These are phyloP conservation scores for Bombus huntii DNA, from an alignment of 1,140 invertebrate genomes.

Conservation along the genomic window DNA sequence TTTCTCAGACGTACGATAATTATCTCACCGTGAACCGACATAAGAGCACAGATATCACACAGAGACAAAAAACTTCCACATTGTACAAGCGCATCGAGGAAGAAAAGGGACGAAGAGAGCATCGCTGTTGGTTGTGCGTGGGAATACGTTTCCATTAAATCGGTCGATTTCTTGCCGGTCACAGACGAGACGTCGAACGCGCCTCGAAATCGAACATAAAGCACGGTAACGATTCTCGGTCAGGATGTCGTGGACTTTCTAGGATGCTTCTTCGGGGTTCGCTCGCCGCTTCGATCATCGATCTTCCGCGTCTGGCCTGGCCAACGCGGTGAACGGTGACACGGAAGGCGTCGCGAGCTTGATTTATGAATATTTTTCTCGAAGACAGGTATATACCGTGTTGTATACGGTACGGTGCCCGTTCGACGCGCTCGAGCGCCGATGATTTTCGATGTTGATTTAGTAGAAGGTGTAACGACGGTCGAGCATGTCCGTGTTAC, in stretches of 20 bases:
- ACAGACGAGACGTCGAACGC: slow-evolving; percentile 39
- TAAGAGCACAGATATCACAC: background rate
- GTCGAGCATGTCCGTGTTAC: background rate
- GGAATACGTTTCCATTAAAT: slow-evolving; percentile 73
- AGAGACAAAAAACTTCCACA: background rate
- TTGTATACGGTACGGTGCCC: background rate
- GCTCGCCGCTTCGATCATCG: slow-evolving; percentile 35
- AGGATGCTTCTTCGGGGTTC: slow-evolving; percentile 43
- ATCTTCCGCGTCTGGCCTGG: slow-evolving; percentile 18
- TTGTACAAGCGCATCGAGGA: background rate
- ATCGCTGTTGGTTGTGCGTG: slow-evolving; percentile 54
- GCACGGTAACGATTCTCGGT: slow-evolving; percentile 69
- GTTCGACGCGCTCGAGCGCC: background rate
- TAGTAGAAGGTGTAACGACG: background rate
- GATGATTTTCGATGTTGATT: background rate
- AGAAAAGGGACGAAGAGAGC: slow-evolving; percentile 10
- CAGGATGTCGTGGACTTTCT: slow-evolving; percentile 70
- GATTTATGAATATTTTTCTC: slow-evolving; percentile 56
- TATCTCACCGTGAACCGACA: background rate
- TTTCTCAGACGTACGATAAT: slow-evolving; percentile 45
- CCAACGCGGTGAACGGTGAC: slow-evolving; percentile 12
- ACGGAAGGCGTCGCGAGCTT: slow-evolving; percentile 43
- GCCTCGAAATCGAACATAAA: slow-evolving; percentile 57
- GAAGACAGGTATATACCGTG: background rate
- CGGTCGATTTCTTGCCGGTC: slow-evolving; percentile 63